Base-by-base conservation (phyloP, 2,113 vertebrate species). In the Pungitius pungitius region DNA sequence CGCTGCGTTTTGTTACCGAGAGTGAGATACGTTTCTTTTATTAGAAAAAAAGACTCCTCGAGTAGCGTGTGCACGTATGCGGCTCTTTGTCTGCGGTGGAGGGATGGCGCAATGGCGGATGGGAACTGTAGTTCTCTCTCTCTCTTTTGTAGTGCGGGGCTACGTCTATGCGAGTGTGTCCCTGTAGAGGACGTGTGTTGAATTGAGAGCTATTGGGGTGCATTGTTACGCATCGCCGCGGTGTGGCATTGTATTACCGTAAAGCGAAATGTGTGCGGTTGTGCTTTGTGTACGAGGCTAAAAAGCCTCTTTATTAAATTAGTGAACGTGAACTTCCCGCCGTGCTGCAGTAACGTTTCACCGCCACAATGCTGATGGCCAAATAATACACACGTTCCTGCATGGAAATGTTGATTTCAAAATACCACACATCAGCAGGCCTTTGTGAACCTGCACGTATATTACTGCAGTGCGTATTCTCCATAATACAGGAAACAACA, bases 101-200 rank as follows among this genome's bases (percentile, higher is more conserved):
- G 0, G 8, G 7, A 1, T 10, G n/a, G 10, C 33, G 77, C 85
- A 81, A 33, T 54, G 81, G 5, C 22, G 0, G 4, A 40, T 85
- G 88, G 90, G 87, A 90, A 66, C 0, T 84, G 80, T 78, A 87
- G 87, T 90, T 82, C 6, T 78, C 14, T 15, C 0, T 1, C 11
- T 12, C 0, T 1, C 2, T 40, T 42, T 65, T 42, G 22, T 35
- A 1, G 33, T 9, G 15, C 27, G 9, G 9, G 8, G 39, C 30
- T 39, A 54, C 4, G 37, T 2, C 40, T 40, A 3, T 1, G 0
- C 15, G 9, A 45, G 27, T 22, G 30, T 15, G 27, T 8, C 13
- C 3, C 14, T 26, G 27, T 55, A 33, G 7, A 47, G 63, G 30
- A 22, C 18, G 30, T 65, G 30, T 6, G 22, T 49, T 17, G 40